Evolutionary conservation across 1,140 invertebrate genomes (phyloP).

Genomic region (Cylas formicarius): DNA sequence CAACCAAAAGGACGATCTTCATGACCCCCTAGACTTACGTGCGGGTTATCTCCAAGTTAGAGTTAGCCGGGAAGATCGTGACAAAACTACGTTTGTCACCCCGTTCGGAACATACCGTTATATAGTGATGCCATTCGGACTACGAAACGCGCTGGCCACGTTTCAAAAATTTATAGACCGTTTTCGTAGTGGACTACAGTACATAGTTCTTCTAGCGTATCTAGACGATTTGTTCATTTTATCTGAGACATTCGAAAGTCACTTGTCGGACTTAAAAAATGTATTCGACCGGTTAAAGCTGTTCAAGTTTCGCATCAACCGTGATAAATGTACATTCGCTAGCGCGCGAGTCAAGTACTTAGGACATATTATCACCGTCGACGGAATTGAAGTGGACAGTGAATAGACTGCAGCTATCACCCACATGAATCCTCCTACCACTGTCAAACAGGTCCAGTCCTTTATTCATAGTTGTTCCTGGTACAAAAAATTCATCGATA

Average conservation of each 20-base stretch:
- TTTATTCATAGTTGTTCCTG: conserved; percentile 16
- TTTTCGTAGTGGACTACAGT: conserved; percentile 3
- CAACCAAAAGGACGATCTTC: conserved; percentile 42
- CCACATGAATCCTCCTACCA: conserved; percentile 21
- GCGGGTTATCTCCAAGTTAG: conserved; percentile 13
- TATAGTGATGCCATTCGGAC: conserved; percentile 38
- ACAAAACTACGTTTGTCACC: conserved; percentile 46
- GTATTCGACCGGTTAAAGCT: not conserved
- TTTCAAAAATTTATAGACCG: conserved; percentile 42
- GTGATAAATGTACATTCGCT: not conserved
- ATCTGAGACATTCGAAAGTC: not conserved
- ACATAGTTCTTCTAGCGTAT: conserved; percentile 1
- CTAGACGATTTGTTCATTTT: conserved; percentile 1
- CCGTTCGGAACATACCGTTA: conserved; percentile 36
- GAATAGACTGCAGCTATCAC: conserved; percentile 15
- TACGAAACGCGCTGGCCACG: conserved; percentile 37
- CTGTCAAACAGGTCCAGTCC: conserved; percentile 30
- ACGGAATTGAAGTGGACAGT: conserved; percentile 4
- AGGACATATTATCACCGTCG: not conserved
- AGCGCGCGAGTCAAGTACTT: not conserved
- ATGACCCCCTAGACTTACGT: too few species aligned
- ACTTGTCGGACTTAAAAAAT: not conserved
- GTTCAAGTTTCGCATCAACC: not conserved
- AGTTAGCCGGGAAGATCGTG: conserved; percentile 23
- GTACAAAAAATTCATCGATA: conserved; percentile 41